Conservation (phyloP, 2,888 invertebrate genomes). For the Margaritifera margaritifera region DNA sequence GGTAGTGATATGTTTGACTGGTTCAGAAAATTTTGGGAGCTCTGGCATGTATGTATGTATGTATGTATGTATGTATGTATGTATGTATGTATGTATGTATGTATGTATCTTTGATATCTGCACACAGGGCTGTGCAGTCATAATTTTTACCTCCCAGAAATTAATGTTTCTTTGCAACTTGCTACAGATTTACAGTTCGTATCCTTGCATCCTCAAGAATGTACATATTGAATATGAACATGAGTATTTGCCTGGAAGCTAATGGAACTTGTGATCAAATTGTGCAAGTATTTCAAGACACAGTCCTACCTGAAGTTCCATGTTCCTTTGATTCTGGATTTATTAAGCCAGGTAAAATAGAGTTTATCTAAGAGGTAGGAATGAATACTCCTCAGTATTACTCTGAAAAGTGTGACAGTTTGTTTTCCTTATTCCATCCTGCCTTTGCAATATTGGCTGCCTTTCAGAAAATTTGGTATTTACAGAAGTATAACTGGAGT, state of each 20-base stretch:
- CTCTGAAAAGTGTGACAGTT: too few relatives aligned
- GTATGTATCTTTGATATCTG: too few relatives aligned
- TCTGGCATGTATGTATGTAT: too few relatives aligned
- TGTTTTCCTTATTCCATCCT: too few relatives aligned
- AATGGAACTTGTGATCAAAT: conserved; percentile 9
- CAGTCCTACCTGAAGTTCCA: conserved; percentile 14
- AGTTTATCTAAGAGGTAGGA: neutral
- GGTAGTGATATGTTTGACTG: conserved; percentile 11
- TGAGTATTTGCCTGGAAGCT: conserved; percentile 22
- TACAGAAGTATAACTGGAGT: too few relatives aligned
- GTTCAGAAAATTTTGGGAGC: conserved; percentile 3
- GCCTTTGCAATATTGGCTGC: too few relatives aligned
- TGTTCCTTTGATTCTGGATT: conserved; percentile 21
- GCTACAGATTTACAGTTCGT: conserved; percentile 8
- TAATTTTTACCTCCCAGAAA: neutral
- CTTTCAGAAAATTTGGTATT: too few relatives aligned
- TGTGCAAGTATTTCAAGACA: conserved; percentile 3
- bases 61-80: too few relatives aligned
- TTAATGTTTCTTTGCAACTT: neutral
- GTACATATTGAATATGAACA: conserved; percentile 9
- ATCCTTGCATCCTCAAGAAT: conserved; percentile 2
- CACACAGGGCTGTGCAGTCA: neutral
- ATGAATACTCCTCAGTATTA: too few relatives aligned
- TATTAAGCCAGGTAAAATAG: conserved; percentile 12
- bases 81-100: too few relatives aligned